Evolutionary conservation across 2,113 vertebrate genomes (phyloP).

Genomic region (Chloebia gouldiae): DNA sequence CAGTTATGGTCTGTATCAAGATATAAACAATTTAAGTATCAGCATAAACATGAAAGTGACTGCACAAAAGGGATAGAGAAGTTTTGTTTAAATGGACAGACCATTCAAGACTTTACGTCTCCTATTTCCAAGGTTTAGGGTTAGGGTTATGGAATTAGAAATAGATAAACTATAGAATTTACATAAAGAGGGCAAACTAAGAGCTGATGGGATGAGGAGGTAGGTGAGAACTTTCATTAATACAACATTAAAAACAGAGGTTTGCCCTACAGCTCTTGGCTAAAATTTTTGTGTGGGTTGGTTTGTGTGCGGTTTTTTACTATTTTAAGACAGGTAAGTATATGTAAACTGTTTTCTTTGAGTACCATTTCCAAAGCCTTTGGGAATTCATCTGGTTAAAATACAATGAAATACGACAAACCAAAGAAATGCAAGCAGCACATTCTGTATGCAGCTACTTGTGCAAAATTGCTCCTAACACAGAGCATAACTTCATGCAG

Average conservation of each 20-base stretch:
- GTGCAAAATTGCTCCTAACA: neutral
- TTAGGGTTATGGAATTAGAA: neutral
- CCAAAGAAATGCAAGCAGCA: neutral
- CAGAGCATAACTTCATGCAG: neutral
- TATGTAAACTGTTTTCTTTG: neutral
- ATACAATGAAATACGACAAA: neutral
- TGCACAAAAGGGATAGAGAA: neutral
- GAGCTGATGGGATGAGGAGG: neutral
- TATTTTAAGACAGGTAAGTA: neutral
- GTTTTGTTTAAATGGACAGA: neutral
- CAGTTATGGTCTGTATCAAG: neutral
- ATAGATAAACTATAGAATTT: neutral
- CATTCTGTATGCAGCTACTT: neutral
- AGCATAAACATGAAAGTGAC: neutral
- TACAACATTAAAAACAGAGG: neutral
- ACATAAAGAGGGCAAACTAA: neutral
- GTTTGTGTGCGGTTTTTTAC: neutral
- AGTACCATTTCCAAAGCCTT: neutral
- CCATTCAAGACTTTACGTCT: neutral
- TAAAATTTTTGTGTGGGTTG: neutral
- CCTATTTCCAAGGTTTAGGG: neutral
- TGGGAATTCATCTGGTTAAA: neutral
- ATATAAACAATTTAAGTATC: neutral
- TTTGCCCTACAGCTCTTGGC: neutral
- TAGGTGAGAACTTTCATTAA: neutral